Percentiles rank a stretch among this genome's conserved stretches.
Evolutionary conservation across 2,888 invertebrate species (phyloP).

Genomic region (Drosophila leonis): DNA sequence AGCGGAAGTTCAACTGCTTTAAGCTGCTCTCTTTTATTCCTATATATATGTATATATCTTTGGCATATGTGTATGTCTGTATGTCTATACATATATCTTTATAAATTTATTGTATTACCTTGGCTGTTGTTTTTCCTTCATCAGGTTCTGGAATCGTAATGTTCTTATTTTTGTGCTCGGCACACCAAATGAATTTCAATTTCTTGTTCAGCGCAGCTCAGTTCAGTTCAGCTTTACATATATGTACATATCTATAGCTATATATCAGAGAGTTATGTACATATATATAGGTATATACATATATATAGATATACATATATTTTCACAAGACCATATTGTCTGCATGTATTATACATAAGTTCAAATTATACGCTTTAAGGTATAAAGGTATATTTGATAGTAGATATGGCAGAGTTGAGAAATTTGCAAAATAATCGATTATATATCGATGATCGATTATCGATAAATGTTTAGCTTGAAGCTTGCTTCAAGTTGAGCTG

Average conservation of each 20-base stretch:
- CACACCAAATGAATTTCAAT: slow-evolving; percentile 71
- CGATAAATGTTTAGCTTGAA: too few species aligned
- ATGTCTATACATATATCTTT: background rate
- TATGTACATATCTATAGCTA: slow-evolving; percentile 14
- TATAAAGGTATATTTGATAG: background rate
- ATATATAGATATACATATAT: slow-evolving; percentile 17
- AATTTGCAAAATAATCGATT: background rate
- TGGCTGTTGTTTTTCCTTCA: slow-evolving; percentile 6
- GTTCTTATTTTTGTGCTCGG: slow-evolving; percentile 44
- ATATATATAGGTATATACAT: slow-evolving; percentile 1
- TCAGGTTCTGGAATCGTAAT: slow-evolving; percentile 19
- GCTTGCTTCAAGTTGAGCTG: too few species aligned
- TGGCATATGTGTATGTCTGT: background rate
- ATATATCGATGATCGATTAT: too few species aligned
- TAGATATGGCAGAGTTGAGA: too few species aligned
- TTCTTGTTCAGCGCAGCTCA: slow-evolving; percentile 26
- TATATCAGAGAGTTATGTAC: slow-evolving; percentile 15
- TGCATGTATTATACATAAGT: slow-evolving; percentile 22
- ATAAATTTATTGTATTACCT: slow-evolving; percentile 23
- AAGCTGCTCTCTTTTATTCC: background rate
- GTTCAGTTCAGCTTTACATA: slow-evolving; percentile 21
- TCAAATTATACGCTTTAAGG: slow-evolving; percentile 6
- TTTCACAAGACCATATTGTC: background rate
- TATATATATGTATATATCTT: slow-evolving; percentile 2
- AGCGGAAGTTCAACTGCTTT: slow-evolving; percentile 16